Evolutionary conservation across 2,888 invertebrate genomes (phyloP).

Genomic region (Creontiades dilutus): DNA sequence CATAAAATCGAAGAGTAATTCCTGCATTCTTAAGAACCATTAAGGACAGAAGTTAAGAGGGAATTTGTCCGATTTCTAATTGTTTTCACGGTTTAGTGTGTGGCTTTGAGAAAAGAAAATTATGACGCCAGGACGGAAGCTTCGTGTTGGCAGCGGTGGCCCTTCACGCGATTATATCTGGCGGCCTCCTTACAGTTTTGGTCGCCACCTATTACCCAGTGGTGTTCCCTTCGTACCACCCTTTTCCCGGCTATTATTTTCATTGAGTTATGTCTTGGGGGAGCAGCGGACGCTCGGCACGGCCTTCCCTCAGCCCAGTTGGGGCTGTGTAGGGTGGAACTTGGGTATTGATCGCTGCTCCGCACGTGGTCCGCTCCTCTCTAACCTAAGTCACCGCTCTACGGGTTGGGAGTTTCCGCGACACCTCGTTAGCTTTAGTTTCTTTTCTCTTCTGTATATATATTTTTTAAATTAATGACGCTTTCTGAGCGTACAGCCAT

Average conservation of each 20-base stretch:
- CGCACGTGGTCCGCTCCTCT: constrained; percentile 62
- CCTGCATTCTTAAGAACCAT: neutral
- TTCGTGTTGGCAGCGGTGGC: constrained; percentile 32
- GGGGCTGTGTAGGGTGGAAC: constrained; percentile 54
- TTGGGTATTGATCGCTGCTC: constrained; percentile 65
- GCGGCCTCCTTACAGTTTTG: constrained; percentile 9
- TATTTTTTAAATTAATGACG: neutral
- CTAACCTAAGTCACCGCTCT: constrained; percentile 64
- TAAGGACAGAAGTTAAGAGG: neutral
- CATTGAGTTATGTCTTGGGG: constrained; percentile 66
- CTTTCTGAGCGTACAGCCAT: neutral
- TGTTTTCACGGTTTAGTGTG: neutral
- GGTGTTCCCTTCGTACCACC: constrained; percentile 1
- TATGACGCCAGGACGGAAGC: neutral
- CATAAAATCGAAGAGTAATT: no score
- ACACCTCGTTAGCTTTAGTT: constrained; percentile 49
- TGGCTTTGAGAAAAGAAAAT: constrained; percentile 1
- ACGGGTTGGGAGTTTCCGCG: constrained; percentile 63
- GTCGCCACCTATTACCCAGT: constrained; percentile 32
- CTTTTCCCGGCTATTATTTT: constrained; percentile 56
- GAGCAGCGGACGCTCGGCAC: constrained; percentile 33
- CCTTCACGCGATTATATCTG: neutral
- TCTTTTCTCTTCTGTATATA: neutral
- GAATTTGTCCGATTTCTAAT: neutral
- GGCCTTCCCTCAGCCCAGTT: constrained; percentile 29